These are phyloP conservation scores for Archocentrus centrarchus DNA, from an alignment of 2,113 vertebrate genomes.

Conservation along the genomic window DNA sequence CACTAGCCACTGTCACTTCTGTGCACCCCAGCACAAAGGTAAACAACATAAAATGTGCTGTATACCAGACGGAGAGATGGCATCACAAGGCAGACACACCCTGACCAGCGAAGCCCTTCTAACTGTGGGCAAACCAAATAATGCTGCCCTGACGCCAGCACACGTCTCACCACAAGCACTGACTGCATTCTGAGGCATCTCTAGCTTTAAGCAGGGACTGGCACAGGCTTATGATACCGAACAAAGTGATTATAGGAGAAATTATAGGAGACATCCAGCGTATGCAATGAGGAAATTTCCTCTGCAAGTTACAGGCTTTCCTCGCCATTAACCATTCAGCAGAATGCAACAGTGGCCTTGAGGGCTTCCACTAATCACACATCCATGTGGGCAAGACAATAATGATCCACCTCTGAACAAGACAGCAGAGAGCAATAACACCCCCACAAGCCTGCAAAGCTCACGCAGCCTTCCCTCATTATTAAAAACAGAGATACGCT, in stretches of 20 bases:
- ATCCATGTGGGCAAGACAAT: constrained; percentile 37
- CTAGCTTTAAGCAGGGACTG: neutral
- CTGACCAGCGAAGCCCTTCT: constrained; percentile 44
- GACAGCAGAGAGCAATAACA: constrained; percentile 41
- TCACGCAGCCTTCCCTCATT: constrained; percentile 18
- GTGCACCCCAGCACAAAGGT: neutral
- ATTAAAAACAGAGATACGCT: constrained; percentile 40
- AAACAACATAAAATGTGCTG: neutral
- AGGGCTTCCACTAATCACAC: constrained; percentile 36
- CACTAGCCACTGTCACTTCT: neutral
- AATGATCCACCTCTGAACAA: constrained; percentile 51
- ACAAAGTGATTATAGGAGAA: neutral
- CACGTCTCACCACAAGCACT: constrained; percentile 25
- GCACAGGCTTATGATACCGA: neutral
- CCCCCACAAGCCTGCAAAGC: constrained; percentile 12
- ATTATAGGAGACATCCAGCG: neutral
- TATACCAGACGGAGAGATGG: constrained; percentile 12
- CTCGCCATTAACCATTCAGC: constrained; percentile 35
- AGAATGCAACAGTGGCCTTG: constrained; percentile 13
- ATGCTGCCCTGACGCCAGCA: constrained; percentile 35
- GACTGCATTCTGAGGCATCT: constrained; percentile 13
- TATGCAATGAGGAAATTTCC: neutral
- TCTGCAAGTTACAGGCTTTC: neutral
- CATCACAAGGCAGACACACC: constrained; percentile 52
- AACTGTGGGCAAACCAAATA: constrained; percentile 2